A percentile compares a stretch with the other conserved stretches of the same genome.
phyloP scores from a whole-genome alignment of 2,888 invertebrate species.

The Augiades crinisus region DNA sequence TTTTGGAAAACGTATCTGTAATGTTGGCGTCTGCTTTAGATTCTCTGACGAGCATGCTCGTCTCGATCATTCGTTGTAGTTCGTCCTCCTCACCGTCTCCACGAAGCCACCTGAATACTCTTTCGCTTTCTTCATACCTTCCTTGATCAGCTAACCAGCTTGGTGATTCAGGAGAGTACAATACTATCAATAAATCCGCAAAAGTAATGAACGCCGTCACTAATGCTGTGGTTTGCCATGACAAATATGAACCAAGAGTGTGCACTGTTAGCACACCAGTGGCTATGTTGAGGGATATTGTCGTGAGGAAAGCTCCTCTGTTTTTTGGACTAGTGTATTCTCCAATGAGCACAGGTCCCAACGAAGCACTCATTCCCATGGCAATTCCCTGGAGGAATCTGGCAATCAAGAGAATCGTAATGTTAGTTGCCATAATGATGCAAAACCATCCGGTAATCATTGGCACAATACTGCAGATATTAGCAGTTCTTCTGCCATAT shows the following conservation, averaged over 20 bases:
- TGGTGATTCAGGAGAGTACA: constrained; percentile 82
- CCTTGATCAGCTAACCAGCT: constrained; percentile 83
- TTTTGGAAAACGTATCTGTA: constrained; percentile 39
- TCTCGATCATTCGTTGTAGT: constrained; percentile 50
- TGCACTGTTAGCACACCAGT: constrained; percentile 82
- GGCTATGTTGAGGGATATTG: constrained; percentile 81
- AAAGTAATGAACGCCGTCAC: constrained; percentile 68
- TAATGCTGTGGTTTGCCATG: constrained; percentile 78
- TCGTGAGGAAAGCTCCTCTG: constrained; percentile 81
- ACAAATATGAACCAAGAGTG: constrained; percentile 78
- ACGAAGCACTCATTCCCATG: constrained; percentile 74
- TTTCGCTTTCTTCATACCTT: constrained; percentile 72
- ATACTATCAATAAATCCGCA: constrained; percentile 59
- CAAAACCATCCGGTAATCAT: constrained; percentile 77
- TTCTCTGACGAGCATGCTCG: constrained; percentile 46
- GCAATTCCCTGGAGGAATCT: constrained; percentile 66
- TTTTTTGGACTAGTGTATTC: constrained; percentile 80
- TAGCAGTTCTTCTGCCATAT: constrained; percentile 75
- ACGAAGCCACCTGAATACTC: constrained; percentile 79
- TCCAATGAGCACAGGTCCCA: constrained; percentile 74
- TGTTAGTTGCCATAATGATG: constrained; percentile 55
- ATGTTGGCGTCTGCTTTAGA: constrained; percentile 40
- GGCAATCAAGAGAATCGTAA: constrained; percentile 52
- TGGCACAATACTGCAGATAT: constrained; percentile 66
- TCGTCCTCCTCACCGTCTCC: constrained; percentile 67